phyloP scores from a whole-genome alignment of 2,888 invertebrate genomes.

The Philereme transversata region DNA sequence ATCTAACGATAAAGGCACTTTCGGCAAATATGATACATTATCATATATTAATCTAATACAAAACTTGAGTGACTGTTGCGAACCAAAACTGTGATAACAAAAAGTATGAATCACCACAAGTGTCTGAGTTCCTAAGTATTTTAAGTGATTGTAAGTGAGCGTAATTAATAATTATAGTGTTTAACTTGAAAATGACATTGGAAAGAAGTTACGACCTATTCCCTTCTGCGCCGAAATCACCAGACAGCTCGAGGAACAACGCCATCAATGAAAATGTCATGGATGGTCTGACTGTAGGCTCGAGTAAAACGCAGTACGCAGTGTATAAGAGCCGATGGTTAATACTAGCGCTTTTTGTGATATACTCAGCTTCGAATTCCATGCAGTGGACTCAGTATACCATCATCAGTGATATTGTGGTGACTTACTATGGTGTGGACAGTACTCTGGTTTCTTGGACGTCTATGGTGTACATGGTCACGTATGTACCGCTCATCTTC shows the following conservation, averaged over 20 bases:
- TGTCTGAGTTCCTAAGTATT: conserved; percentile 4
- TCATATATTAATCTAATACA: neutral
- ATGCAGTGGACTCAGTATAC: conserved; percentile 98
- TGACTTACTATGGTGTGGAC: conserved; percentile 88
- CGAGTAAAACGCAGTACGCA: conserved; percentile 63
- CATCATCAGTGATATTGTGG: conserved; percentile 93
- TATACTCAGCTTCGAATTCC: conserved; percentile 95
- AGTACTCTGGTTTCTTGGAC: conserved; percentile 95
- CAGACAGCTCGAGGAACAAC: conserved; percentile 42
- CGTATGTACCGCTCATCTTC: conserved; percentile 98
- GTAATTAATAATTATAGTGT: neutral
- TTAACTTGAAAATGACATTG: conserved; percentile 17
- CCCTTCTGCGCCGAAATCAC: conserved; percentile 43
- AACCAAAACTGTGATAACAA: conserved; percentile 22
- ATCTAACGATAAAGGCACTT: conserved; percentile 17
- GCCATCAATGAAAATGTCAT: conserved; percentile 59
- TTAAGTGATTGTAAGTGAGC: neutral
- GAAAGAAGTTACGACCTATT: conserved; percentile 23
- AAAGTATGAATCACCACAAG: conserved; percentile 1
- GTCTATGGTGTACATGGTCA: conserved; percentile 98
- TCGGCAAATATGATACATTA: conserved; percentile 16
- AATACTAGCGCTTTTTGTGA: conserved; percentile 91
- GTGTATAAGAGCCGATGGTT: conserved; percentile 90
- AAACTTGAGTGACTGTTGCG: conserved; percentile 1
- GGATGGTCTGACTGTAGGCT: conserved; percentile 50